Evolutionary conservation across 2,888 invertebrate genomes (phyloP).

Genomic region (Ptilodon capucinus): DNA sequence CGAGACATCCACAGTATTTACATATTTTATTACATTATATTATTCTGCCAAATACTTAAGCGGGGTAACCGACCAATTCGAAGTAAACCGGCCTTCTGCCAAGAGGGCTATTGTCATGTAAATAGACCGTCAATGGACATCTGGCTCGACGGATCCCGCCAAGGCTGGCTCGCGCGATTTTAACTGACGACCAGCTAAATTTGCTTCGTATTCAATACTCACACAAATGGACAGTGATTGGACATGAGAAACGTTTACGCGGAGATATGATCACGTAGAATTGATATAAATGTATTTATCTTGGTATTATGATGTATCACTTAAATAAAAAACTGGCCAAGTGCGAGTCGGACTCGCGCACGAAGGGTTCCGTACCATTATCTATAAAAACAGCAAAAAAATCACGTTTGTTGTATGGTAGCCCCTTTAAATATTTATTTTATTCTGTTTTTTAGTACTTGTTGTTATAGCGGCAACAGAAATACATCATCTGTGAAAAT

Average conservation of each 20-base stretch:
- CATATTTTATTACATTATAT: too few species aligned
- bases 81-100: background rate
- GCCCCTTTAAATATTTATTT: too few species aligned
- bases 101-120: conserved; percentile 20
- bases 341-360: too few species aligned
- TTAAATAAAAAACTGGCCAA: too few species aligned
- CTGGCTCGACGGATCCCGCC: background rate
- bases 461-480: too few species aligned
- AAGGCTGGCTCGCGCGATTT: conserved; percentile 7
- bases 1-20: too few species aligned
- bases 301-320: background rate
- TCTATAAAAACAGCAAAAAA: too few species aligned
- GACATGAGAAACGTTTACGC: background rate
- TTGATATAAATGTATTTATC: background rate
- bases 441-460: too few species aligned
- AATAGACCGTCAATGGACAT: conserved; percentile 6
- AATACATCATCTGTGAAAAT: too few species aligned
- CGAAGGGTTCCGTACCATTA: too few species aligned
- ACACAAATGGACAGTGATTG: conserved; percentile 6
- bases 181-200: conserved; percentile 8
- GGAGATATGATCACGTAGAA: background rate
- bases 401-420: too few species aligned
- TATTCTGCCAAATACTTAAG: too few species aligned
- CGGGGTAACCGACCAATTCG: background rate
- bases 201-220: conserved; percentile 2